These are phyloP conservation scores for Metopolophium dirhodum DNA, from an alignment of 1,140 invertebrate genomes.

Conservation along the genomic window DNA sequence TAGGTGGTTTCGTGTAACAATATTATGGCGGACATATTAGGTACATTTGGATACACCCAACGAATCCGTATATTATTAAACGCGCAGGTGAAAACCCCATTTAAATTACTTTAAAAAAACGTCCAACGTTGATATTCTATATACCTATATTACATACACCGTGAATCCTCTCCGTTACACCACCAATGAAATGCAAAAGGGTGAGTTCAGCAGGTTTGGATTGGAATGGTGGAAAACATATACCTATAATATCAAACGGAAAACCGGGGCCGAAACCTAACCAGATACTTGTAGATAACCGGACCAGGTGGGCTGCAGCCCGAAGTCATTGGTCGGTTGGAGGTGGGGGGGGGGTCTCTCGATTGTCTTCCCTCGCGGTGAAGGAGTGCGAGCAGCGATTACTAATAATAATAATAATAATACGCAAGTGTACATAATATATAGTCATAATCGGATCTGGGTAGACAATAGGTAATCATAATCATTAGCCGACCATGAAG, in stretches of 20 bases:
- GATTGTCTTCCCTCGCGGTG: background rate
- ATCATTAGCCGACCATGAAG: conserved; percentile 54
- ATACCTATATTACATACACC: background rate
- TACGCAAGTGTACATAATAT: background rate
- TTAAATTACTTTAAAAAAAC: background rate
- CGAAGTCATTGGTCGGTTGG: background rate
- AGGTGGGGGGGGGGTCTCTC: background rate
- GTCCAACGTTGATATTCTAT: background rate
- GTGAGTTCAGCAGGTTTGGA: background rate
- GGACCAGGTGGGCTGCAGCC: background rate
- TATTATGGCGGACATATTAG: conserved; percentile 6
- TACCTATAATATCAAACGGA: background rate
- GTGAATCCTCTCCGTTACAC: background rate
- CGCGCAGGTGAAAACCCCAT: conserved; percentile 20
- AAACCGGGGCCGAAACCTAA: background rate
- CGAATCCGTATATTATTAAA: background rate
- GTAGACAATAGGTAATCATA: conserved; percentile 55
- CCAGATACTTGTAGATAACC: background rate
- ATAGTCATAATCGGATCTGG: conserved; percentile 33
- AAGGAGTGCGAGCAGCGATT: conserved; percentile 9
- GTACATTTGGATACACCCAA: background rate
- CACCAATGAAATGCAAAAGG: background rate
- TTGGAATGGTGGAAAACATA: background rate
- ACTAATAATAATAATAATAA: conserved; percentile 38
- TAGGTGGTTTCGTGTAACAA: background rate